Conservation (phyloP, 2,888 invertebrate genomes). For the Miltochrista miniata region DNA sequence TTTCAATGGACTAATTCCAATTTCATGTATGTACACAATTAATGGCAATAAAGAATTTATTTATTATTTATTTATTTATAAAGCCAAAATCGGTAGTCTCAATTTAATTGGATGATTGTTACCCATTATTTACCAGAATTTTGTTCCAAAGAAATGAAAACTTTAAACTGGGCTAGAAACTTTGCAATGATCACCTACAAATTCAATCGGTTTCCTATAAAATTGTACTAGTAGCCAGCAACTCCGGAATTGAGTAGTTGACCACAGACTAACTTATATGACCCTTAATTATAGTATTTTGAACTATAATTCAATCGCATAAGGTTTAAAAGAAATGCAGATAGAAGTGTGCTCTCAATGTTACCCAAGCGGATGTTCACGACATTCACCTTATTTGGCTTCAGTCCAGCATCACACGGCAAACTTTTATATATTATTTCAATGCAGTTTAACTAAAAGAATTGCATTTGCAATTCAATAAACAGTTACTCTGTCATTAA, state of each 20-base stretch:
- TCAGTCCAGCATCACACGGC: slow-evolving; percentile 67
- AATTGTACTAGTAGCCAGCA: slow-evolving; percentile 61
- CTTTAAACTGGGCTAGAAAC: slow-evolving; percentile 37
- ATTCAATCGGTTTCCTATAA: slow-evolving; percentile 72
- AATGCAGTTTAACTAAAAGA: slow-evolving; percentile 72
- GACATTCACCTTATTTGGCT: slow-evolving; percentile 81
- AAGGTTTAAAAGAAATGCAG: slow-evolving; percentile 39
- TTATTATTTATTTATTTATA: too few relatives aligned
- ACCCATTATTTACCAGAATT: slow-evolving; percentile 3
- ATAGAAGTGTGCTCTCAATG: slow-evolving; percentile 46
- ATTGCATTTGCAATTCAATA: slow-evolving; percentile 53
- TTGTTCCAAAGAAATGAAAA: slow-evolving; percentile 3
- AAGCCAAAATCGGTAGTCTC: too few relatives aligned
- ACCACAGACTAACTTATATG: slow-evolving; percentile 41
- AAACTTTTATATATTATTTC: slow-evolving; percentile 80
- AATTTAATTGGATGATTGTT: too few relatives aligned
- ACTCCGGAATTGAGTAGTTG: slow-evolving; percentile 67
- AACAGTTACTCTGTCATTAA: slow-evolving; percentile 40
- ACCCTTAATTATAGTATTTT: slow-evolving; percentile 36
- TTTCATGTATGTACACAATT: too few relatives aligned
- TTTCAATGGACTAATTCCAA: too few relatives aligned
- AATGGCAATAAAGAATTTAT: too few relatives aligned
- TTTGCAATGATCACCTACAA: slow-evolving; percentile 62
- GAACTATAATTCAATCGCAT: slow-evolving; percentile 40
- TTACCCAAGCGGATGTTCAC: slow-evolving; percentile 70